Conservation (phyloP, 23 tunicate genomes). For the Corella eumyota region DNA sequence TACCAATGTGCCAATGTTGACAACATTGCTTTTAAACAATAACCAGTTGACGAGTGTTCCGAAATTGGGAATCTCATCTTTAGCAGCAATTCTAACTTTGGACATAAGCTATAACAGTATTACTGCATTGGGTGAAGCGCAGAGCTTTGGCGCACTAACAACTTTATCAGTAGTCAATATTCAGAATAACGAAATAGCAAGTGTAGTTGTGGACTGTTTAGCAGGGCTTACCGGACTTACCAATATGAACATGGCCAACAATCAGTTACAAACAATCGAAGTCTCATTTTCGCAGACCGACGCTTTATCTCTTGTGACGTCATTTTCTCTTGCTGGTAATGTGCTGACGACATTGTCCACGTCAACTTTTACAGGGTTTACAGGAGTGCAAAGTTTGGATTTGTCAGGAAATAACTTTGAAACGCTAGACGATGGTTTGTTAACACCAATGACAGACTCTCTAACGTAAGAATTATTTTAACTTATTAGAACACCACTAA, state of each 20-base stretch:
- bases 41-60: constrained; percentile 55
- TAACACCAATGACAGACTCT: constrained; percentile 11
- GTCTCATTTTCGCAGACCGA: constrained; percentile 15
- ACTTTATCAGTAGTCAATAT: constrained; percentile 16
- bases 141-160: constrained; percentile 42
- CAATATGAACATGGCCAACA: constrained; percentile 23
- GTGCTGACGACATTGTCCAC: constrained; percentile 10
- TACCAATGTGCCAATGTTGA: constrained; percentile 15
- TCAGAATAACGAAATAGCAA: constrained; percentile 48
- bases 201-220: constrained; percentile 27
- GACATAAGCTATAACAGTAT: constrained; percentile 49
- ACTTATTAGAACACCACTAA: background rate
- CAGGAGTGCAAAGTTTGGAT: constrained; percentile 41
- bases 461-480: constrained; percentile 25
- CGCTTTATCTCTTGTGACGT: constrained; percentile 4
- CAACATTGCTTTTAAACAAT: constrained; percentile 18
- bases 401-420: constrained; percentile 26
- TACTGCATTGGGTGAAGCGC: constrained; percentile 25
- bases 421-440: constrained; percentile 21
- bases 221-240: constrained; percentile 48
- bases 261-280: constrained; percentile 14
- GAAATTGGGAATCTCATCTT: constrained; percentile 21
- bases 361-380: constrained; percentile 27
- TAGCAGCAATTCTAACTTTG: constrained; percentile 38
- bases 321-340: constrained; percentile 12